A percentile compares a stretch with the other conserved stretches of the same genome.
Evolutionary conservation across 2,113 vertebrate species (phyloP).

Genomic region (Motacilla tschutschensis): DNA sequence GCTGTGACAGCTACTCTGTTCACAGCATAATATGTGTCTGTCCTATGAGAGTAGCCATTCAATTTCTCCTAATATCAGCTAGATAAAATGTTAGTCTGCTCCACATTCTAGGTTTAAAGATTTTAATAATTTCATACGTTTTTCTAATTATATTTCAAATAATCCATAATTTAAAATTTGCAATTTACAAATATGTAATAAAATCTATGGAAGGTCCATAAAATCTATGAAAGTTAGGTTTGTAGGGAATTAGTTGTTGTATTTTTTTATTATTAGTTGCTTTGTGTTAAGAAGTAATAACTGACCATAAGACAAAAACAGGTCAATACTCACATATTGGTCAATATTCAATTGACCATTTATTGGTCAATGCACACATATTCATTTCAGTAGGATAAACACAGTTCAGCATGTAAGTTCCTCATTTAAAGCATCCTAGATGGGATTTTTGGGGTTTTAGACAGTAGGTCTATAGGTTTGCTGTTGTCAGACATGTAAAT

Average conservation of each 20-base stretch:
- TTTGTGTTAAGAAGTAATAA: background rate
- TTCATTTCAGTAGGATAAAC: background rate
- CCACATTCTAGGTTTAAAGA: background rate
- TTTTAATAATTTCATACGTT: background rate
- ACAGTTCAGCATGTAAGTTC: background rate
- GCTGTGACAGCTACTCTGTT: background rate
- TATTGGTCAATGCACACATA: background rate
- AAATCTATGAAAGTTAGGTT: background rate
- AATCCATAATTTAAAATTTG: background rate
- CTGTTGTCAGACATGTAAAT: background rate
- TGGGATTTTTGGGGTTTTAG: background rate
- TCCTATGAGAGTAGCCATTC: background rate
- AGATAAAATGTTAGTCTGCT: background rate
- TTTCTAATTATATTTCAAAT: background rate
- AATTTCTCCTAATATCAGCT: background rate
- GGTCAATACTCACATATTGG: background rate
- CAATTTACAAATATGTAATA: rapidly evolving
- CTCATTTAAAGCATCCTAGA: background rate
- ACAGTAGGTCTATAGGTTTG: background rate
- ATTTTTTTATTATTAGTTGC: background rate
- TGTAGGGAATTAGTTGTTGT: background rate
- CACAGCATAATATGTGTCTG: rapidly evolving
- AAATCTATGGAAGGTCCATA: background rate
- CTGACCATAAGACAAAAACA: background rate
- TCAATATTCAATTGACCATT: background rate